Conservation (phyloP, 2,888 invertebrate genomes). For the Tenthredo mesomela region DNA sequence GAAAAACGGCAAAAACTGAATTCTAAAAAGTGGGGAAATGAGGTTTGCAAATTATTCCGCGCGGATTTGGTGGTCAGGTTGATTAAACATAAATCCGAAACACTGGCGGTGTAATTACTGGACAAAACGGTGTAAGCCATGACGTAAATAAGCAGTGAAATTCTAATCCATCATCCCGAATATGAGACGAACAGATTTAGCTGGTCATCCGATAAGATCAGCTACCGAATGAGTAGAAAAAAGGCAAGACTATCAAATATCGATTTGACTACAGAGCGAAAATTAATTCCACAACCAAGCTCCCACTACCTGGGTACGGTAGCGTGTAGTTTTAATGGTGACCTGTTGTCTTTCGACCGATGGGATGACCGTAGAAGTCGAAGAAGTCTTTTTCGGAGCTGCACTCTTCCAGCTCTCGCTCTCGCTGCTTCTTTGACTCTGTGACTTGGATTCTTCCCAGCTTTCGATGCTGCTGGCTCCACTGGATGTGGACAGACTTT, state of each 20-base stretch:
- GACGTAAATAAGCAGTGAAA: background rate
- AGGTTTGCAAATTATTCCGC: background rate
- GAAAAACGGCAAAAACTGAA: background rate
- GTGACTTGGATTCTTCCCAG: conserved; percentile 63
- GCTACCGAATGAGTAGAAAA: conserved; percentile 40
- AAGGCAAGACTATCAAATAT: conserved; percentile 40
- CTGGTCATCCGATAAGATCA: conserved; percentile 4
- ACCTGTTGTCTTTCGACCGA: conserved; percentile 63
- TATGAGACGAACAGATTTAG: background rate
- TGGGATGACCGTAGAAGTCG: conserved; percentile 36
- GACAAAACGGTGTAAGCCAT: background rate
- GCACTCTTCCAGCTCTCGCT: conserved; percentile 44
- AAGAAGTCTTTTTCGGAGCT: conserved; percentile 34
- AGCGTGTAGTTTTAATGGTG: conserved; percentile 56
- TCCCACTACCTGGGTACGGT: conserved; percentile 54
- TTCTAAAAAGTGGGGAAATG: background rate
- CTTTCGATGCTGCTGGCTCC: conserved; percentile 69
- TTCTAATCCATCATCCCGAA: conserved; percentile 1
- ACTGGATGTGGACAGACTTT: conserved; percentile 64
- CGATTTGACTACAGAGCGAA: conserved; percentile 2
- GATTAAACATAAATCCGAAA: background rate
- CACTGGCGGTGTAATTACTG: background rate
- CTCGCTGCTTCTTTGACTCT: conserved; percentile 55
- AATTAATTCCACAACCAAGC: conserved; percentile 50
- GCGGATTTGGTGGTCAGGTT: conserved; percentile 11